Percentiles rank a stretch among this genome's conserved stretches.
phyloP scores from a whole-genome alignment of 2,113 vertebrate genomes.

The Forbesichthys papilliferus region DNA sequence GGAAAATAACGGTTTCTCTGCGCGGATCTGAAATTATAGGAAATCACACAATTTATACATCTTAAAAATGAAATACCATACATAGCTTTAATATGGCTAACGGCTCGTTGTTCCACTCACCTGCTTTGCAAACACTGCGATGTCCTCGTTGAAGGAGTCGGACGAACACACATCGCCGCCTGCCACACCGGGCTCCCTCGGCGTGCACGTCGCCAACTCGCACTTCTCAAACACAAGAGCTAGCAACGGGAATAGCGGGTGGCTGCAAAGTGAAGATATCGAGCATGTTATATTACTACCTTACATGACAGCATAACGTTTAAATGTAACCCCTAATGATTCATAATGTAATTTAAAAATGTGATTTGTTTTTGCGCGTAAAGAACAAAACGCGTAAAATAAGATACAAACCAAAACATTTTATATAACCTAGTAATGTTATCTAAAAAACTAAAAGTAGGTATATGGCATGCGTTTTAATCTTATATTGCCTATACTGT shows the following conservation, averaged over 20 bases:
- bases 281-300: constrained; percentile 8
- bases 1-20: constrained; percentile 92
- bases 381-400: too few species aligned
- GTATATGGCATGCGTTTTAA: too few species aligned
- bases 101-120: constrained; percentile 42
- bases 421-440: too few species aligned
- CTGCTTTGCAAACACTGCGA: constrained; percentile 96
- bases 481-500: too few species aligned
- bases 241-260: constrained; percentile 94
- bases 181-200: constrained; percentile 91
- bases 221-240: constrained; percentile 98
- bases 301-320: too few species aligned
- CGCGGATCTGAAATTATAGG: constrained; percentile 79
- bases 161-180: constrained; percentile 96
- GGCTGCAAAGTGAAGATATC: constrained; percentile 75
- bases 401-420: too few species aligned
- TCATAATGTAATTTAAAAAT: too few species aligned
- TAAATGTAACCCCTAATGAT: too few species aligned
- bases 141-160: constrained; percentile 96
- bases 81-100: background rate
- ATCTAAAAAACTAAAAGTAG: too few species aligned
- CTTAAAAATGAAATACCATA: background rate
- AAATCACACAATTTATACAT: background rate
- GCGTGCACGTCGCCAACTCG: constrained; percentile 96
- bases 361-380: too few species aligned